phyloP scores from a whole-genome alignment of 2,888 invertebrate genomes.

The Pharmacophagus antenor region DNA sequence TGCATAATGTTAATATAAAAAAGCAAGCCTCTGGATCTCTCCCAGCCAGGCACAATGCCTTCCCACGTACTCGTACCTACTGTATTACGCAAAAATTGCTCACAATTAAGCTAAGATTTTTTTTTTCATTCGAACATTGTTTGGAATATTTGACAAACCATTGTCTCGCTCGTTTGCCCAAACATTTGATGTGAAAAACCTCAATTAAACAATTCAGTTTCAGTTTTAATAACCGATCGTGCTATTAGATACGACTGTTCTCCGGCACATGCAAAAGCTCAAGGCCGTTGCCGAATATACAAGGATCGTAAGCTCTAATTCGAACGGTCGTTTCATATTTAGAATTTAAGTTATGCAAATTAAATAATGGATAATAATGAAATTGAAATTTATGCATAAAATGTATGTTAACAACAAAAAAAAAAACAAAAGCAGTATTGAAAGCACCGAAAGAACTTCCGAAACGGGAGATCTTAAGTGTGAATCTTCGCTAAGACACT shows the following conservation, averaged over 20 bases:
- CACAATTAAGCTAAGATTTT: constrained; percentile 58
- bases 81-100: constrained; percentile 62
- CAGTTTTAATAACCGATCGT: constrained; percentile 7
- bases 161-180: constrained; percentile 45
- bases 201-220: constrained; percentile 15
- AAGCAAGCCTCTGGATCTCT: constrained; percentile 13
- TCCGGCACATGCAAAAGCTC: constrained; percentile 6
- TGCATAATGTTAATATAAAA: constrained; percentile 24
- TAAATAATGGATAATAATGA: background rate
- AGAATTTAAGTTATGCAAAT: background rate
- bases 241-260: background rate
- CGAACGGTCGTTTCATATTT: background rate
- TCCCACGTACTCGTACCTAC: constrained; percentile 22
- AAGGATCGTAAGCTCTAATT: background rate
- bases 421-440: too few species aligned
- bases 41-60: constrained; percentile 23
- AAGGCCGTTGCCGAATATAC: constrained; percentile 5
- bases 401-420: too few species aligned
- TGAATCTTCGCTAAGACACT: background rate
- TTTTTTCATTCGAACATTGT: constrained; percentile 59
- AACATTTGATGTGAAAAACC: constrained; percentile 24
- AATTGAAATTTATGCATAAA: background rate
- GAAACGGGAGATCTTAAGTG: too few species aligned
- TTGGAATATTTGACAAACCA: constrained; percentile 53
- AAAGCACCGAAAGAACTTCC: too few species aligned